Evolutionary conservation across 1,140 invertebrate species (phyloP).

Genomic region (Homalodisca vitripennis): DNA sequence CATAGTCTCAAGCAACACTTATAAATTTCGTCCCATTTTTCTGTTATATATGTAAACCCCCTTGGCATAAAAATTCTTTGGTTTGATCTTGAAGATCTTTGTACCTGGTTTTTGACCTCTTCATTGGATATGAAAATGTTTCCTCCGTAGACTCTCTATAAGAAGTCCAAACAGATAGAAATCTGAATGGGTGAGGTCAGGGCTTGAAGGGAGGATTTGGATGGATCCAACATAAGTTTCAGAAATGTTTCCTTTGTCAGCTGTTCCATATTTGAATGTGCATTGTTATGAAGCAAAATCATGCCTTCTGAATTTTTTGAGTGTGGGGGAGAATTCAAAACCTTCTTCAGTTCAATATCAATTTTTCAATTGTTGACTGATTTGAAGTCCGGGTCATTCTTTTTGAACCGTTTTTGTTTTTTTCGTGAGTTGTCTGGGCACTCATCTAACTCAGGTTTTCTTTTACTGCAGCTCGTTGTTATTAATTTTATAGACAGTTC

Average conservation of each 20-base stretch:
- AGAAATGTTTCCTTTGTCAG: neutral
- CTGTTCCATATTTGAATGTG: neutral
- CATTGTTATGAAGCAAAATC: neutral
- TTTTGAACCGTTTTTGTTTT: neutral
- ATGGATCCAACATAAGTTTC: neutral
- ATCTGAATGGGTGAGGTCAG: too few relatives aligned
- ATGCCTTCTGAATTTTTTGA: neutral
- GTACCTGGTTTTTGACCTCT: neutral
- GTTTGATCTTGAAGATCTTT: too few relatives aligned
- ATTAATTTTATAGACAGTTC: neutral
- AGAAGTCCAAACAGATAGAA: neutral
- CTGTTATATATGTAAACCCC: neutral
- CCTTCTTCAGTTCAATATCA: neutral
- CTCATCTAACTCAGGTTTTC: neutral
- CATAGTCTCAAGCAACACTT: neutral
- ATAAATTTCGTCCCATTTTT: slow-evolving; percentile 8
- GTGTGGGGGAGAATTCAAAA: neutral
- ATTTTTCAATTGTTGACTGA: too few relatives aligned
- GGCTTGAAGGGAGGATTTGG: neutral
- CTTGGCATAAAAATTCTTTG: neutral
- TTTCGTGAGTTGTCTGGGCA: neutral
- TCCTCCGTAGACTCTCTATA: neutral
- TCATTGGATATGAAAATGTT: slow-evolving; percentile 1
- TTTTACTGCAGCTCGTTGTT: neutral
- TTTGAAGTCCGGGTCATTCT: neutral